Evolutionary conservation across 2,797 vertebrate species (phyloP), one percentile per base, ranked within the genome.

Genomic region (Ficedula albicollis): DNA sequence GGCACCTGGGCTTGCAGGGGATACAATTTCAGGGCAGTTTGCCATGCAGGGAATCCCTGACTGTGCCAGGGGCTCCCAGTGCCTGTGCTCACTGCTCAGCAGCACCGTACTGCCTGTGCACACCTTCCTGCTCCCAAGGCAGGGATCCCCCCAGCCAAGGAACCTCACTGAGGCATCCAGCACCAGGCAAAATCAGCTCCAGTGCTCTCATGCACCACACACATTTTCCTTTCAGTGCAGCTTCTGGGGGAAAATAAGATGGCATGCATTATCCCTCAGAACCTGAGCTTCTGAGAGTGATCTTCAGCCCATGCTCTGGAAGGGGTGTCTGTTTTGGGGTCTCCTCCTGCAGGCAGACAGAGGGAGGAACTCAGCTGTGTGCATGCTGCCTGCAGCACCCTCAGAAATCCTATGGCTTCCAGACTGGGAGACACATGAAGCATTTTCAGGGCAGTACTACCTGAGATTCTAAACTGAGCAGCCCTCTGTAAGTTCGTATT

Each of bases 51-150:
- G 49, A 48, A 39, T 32, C 13, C 38, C 51, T 13, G 3, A 25
- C 17, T 1, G 1, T 16, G 26, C n/a, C 85, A 72, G 64, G 32
- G 80, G 41, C 26, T 74, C 15, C 67, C 63, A 43, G n/a, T 20
- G 43, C n/a, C 34, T 43, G 32, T 1, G 0, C 13, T 78, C 46
- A 16, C 32, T 2, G 2, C 26, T n/a, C 5, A 4, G 49, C 62
- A 79, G 81, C 54, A 73, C 55, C 1, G 0, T 3, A 11, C 6
- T 49, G 49, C 52, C 63, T 29, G 27, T 22, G 62, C 18, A 6
- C 0, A 4, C 3, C 7, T 30, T 82, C 46, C 49, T 0, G 0
- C 60, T 67, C 44, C 64, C 49, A 6, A 16, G 70, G 51, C 32
- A 36, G 20, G 25, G 34, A 46, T 41, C 7, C 13, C 15, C 0